A percentile compares a stretch with the other conserved stretches of the same genome.
Conservation (phyloP, 2,888 invertebrate genomes). For the Gisinianus flammeolus region DNA sequence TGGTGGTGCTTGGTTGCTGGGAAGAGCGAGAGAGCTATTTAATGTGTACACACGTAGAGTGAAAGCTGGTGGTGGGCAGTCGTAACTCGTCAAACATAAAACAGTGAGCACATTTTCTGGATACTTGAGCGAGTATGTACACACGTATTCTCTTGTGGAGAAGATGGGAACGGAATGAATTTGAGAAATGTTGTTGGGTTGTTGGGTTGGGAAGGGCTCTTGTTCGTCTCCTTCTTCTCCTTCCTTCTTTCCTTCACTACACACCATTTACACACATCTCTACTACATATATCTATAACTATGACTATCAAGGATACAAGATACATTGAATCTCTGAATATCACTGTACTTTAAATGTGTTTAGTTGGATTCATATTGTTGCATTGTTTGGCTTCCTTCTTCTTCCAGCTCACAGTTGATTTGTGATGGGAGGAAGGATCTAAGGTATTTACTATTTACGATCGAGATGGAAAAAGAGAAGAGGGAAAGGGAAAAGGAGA, state of each 20-base stretch:
- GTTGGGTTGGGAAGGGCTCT: background rate
- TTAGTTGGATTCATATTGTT: constrained; percentile 16
- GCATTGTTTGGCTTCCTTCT: constrained; percentile 10
- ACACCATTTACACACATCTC: no score
- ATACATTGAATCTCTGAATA: no score
- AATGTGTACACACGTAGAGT: background rate
- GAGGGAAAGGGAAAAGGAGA: constrained; percentile 14
- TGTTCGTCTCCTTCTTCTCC: no score
- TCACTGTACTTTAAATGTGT: background rate
- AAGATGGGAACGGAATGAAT: background rate
- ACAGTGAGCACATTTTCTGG: constrained; percentile 4
- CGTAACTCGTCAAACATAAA: background rate
- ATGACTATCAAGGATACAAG: no score
- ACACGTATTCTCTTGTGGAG: background rate
- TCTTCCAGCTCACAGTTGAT: constrained; percentile 4
- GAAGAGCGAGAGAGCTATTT: background rate
- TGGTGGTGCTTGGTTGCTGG: no score
- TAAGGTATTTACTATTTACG: constrained; percentile 11
- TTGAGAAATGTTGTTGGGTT: background rate
- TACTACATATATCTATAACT: no score
- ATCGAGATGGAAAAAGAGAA: constrained; percentile 23
- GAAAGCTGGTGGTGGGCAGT: constrained; percentile 12
- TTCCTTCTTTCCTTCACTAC: no score
- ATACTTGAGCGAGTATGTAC: background rate
- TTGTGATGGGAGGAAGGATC: constrained; percentile 14